Base-by-base conservation (phyloP, 2,113 vertebrate species). In the Dolichotis patagonum region DNA sequence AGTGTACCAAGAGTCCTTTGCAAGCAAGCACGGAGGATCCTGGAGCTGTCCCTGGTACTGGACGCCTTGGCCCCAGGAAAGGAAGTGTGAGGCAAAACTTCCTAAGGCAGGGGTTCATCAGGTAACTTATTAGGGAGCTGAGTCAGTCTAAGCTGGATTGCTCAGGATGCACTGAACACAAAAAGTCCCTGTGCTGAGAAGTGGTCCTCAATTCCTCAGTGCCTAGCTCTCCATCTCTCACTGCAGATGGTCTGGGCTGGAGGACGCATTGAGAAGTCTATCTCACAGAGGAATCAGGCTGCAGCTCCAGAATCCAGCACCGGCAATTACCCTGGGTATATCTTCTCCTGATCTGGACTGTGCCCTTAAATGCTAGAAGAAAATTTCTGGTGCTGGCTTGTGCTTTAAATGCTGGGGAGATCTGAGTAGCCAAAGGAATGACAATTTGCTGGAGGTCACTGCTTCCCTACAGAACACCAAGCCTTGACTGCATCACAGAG, bases 31-130 rank as follows among this genome's bases (percentile, higher is more conserved):
- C 4, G 22, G 58, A 20, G 8, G 5, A 1, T 0, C 28, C 65
- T 24, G 73, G 96, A 95, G 84, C 96, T 96, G 91, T 94, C 95
- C 56, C 1, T 91, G 95, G 96, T 97, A 3, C 96, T 98, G 75
- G 43, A 8, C 65, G 7, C 13, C 35, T 41, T 56, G 54, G 12
- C n/a, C 86, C 35, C 19, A 12, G 22, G 46, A 24, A 28, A 7
- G 22, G 52, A 77, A 71, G 12, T 63, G 56, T 71, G 58, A 90
- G 32, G 24, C 26, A 77, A 43, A 41, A n/a, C 20, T 52, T 20
- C 49, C 32, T 17, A 28, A 54, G 22, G 16, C 16, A 69, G 11
- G 12, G 20, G 20, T 69, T 83, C 77, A 30, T 11, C 38, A 65
- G 65, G 46, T 80, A 52, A 71, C 46, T 81, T 84, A 2, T 49